phyloP scores from a whole-genome alignment of 2,888 invertebrate genomes.

The Altica lythri region DNA sequence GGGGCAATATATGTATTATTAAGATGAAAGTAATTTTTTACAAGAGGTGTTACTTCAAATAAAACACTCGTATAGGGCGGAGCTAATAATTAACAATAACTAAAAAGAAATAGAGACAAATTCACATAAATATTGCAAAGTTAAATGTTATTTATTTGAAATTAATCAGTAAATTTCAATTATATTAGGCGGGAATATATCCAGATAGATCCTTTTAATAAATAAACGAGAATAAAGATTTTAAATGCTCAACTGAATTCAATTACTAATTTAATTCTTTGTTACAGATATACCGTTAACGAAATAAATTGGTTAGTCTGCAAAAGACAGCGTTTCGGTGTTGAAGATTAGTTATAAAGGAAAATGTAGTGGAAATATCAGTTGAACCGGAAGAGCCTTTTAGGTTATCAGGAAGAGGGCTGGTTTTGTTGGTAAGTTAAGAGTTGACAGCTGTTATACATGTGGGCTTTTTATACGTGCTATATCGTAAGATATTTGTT shows the following conservation, averaged over 20 bases:
- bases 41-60: too few species aligned
- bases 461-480: constrained; percentile 51
- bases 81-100: too few species aligned
- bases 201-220: too few species aligned
- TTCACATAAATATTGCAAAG: too few species aligned
- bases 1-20: too few species aligned
- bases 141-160: too few species aligned
- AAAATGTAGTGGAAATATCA: constrained; percentile 43
- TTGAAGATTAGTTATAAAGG: constrained; percentile 30
- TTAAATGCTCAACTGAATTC: constrained; percentile 22
- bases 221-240: too few species aligned
- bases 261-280: constrained; percentile 22
- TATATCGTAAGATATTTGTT: constrained; percentile 49
- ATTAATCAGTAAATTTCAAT: too few species aligned
- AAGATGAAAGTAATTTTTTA: too few species aligned
- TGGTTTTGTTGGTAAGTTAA: constrained; percentile 46
- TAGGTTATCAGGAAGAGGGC: constrained; percentile 53
- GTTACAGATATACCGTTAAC: constrained; percentile 14
- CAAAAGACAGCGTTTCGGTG: constrained; percentile 25
- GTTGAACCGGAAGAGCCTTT: constrained; percentile 49
- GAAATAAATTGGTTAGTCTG: constrained; percentile 30
- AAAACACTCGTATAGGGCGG: too few species aligned
- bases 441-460: constrained; percentile 55
- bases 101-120: too few species aligned
- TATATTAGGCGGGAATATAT: too few species aligned